Evolutionary conservation across 2,113 vertebrate species (phyloP).

Genomic region (Saccopteryx bilineata): DNA sequence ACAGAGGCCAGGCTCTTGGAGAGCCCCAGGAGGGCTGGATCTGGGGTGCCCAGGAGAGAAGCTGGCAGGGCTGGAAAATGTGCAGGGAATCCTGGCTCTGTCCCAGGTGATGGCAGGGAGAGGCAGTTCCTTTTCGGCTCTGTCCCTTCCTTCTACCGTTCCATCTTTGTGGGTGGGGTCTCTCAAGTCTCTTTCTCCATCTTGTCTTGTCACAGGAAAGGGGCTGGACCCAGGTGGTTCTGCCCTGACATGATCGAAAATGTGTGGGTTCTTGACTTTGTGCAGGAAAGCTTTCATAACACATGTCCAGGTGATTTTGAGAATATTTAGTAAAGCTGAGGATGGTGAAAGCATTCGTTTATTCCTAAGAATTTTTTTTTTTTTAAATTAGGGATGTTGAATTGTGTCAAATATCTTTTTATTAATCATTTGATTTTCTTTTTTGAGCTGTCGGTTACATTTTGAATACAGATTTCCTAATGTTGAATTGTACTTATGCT

Average conservation of each 20-base stretch:
- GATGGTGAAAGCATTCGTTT: not conserved
- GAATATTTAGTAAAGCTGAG: too few relatives aligned
- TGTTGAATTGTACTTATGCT: not conserved
- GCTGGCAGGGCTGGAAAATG: not conserved
- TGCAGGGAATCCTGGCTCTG: not conserved
- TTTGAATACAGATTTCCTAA: not conserved
- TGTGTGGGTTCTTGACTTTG: too few relatives aligned
- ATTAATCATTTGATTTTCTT: not conserved
- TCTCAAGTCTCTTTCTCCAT: not conserved
- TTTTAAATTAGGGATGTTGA: not conserved
- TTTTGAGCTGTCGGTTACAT: not conserved
- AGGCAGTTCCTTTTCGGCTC: not conserved
- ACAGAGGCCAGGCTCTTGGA: conserved; percentile 73
- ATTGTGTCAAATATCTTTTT: not conserved
- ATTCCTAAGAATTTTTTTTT: not conserved
- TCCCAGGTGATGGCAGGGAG: not conserved
- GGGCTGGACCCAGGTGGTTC: too few relatives aligned
- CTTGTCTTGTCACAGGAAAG: too few relatives aligned
- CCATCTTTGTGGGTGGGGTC: not conserved
- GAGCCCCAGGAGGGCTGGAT: conserved; percentile 46
- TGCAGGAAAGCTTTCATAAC: too few relatives aligned
- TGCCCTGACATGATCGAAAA: too few relatives aligned
- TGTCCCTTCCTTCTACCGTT: not conserved
- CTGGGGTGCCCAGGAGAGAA: not conserved
- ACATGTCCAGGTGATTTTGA: too few relatives aligned